A percentile compares a stretch with the other conserved stretches of the same genome.
Evolutionary conservation across 2,888 invertebrate genomes (phyloP).

Genomic region (Polietes domitor): DNA sequence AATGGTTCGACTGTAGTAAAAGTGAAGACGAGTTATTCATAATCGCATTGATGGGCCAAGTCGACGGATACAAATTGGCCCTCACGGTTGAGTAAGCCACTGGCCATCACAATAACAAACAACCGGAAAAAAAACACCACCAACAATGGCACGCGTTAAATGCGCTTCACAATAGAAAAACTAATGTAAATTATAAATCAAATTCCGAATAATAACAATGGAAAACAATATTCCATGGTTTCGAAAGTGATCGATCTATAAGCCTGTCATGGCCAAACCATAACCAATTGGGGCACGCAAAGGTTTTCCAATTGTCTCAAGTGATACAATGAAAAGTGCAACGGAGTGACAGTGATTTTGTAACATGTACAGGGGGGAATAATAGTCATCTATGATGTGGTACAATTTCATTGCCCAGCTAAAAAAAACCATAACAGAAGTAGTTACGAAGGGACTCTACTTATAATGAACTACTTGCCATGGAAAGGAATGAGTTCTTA

Average conservation of each 20-base stretch:
- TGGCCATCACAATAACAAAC: neutral
- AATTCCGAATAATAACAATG: conserved; percentile 30
- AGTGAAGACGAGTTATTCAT: neutral
- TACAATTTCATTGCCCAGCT: too few species aligned
- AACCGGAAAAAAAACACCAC: conserved; percentile 24
- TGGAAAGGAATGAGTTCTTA: too few species aligned
- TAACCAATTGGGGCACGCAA: conserved; percentile 17
- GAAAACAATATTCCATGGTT: neutral
- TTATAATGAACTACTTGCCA: too few species aligned
- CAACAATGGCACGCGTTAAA: conserved; percentile 33
- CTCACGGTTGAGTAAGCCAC: conserved; percentile 61
- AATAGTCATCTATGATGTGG: too few species aligned
- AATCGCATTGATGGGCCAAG: conserved; percentile 6
- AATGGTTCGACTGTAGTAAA: neutral
- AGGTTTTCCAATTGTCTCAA: neutral
- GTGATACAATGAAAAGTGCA: neutral
- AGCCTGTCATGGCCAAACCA: conserved; percentile 20
- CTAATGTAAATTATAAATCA: conserved; percentile 46
- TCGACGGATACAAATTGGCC: conserved; percentile 39
- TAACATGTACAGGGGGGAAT: too few species aligned
- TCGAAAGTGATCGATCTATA: conserved; percentile 26
- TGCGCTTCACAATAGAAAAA: conserved; percentile 35
- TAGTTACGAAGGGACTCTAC: too few species aligned
- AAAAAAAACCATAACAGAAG: too few species aligned
- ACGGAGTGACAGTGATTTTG: too few species aligned